Base-by-base conservation (phyloP, 2,113 vertebrate genomes). In the Leptobrachium leishanense region DNA sequence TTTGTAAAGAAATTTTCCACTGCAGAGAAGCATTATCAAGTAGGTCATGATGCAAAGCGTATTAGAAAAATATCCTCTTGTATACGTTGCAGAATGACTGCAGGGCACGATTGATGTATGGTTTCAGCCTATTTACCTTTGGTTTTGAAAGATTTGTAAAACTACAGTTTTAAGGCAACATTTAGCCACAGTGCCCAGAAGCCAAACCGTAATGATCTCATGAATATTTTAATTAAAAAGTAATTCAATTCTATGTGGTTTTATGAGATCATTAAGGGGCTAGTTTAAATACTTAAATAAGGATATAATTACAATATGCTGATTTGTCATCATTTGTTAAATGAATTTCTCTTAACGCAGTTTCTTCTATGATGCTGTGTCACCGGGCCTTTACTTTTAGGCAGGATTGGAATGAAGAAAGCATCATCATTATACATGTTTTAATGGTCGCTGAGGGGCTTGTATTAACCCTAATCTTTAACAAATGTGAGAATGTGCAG, bases 141-240 rank as follows among this genome's bases (percentile, higher is more conserved):
- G 43, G 41, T 72, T 79, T 72, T 65, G 68, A 43, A 65, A 79
- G 63, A 53, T n/a, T 55, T 54, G 39, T 72, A 15, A 53, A 72
- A 79, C 72, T 78, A 53, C 68, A 64, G 31, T 40, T 13, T 42
- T 41, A 65, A 64, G 46, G 12, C 7, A 72, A 55, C 55, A n/a
- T 72, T 65, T 54, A 39, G 43, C 70, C 55, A 57, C 42, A 12
- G 55, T 79, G 76, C 68, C 76, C 64, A 11, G 59, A 72, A 79
- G 76, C 76, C 69, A 79, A 70, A 43, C 43, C 72, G 76, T 65
- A 79, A 79, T 72, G 69, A 79, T 72, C 68, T 79, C 69, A 72
- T 79, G 76, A 79, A 79, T 79, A 79, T 72, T 79, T 79, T 79
- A 68, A 79, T 79, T 72, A 79, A 79, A 79, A 79, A 72, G 68